These are phyloP conservation scores for Parauchenoglanis punctatus DNA, from an alignment of 2,797 vertebrate species.

Conservation along the genomic window DNA sequence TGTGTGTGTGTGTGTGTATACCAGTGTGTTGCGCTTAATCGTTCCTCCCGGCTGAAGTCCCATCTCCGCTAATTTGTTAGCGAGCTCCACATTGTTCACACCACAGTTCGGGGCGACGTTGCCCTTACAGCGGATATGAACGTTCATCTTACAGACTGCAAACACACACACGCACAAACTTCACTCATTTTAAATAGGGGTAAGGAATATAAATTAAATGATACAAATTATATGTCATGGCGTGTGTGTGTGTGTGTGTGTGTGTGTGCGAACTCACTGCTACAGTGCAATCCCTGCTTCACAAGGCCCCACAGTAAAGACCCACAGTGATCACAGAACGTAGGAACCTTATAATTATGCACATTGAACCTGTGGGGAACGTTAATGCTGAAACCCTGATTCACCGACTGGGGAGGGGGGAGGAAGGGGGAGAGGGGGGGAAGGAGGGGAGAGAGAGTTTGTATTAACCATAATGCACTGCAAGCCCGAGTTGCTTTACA, in stretches of 20 bases:
- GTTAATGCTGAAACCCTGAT: slow-evolving; percentile 95
- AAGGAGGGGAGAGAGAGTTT: not conserved
- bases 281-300: slow-evolving; percentile 93
- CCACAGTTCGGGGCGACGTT: slow-evolving; percentile 95
- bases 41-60: slow-evolving; percentile 89
- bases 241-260: slow-evolving; percentile 7
- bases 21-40: slow-evolving; percentile 72
- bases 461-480: not conserved
- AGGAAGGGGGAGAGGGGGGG: not conserved
- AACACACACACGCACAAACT: slow-evolving; percentile 23
- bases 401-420: slow-evolving; percentile 72
- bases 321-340: slow-evolving; percentile 96
- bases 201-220: not conserved
- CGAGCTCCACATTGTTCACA: slow-evolving; percentile 91
- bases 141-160: slow-evolving; percentile 94
- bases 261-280: slow-evolving; percentile 78
- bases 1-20: slow-evolving; percentile 51
- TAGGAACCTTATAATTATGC: slow-evolving; percentile 95
- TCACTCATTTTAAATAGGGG: not conserved
- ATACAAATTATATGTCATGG: not conserved
- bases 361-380: slow-evolving; percentile 91
- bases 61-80: slow-evolving; percentile 91
- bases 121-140: slow-evolving; percentile 93
- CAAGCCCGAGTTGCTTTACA: not conserved
- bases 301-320: slow-evolving; percentile 95